phyloP scores from a whole-genome alignment of 2,797 vertebrate genomes.

The Myotis vivesi region DNA sequence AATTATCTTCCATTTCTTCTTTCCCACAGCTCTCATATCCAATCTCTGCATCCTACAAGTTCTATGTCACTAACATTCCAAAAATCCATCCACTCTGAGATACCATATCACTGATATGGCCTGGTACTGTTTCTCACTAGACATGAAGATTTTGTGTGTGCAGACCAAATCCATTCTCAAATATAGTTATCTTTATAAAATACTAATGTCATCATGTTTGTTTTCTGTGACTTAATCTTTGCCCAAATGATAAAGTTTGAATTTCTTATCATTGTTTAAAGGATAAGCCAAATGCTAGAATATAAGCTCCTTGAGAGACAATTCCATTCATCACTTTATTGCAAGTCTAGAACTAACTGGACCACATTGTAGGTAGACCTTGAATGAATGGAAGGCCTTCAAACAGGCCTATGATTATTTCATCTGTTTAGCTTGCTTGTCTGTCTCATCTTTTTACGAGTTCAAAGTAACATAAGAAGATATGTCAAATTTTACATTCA shows the following conservation, averaged over 20 bases:
- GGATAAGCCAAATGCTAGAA: slow-evolving; percentile 4
- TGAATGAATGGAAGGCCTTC: not conserved
- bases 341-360: not conserved
- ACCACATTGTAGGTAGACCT: not conserved
- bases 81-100: not conserved
- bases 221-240: slow-evolving; percentile 34
- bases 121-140: not conserved
- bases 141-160: not conserved
- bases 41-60: not conserved
- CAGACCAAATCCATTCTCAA: slow-evolving; percentile 13
- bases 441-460: not conserved
- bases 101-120: not conserved
- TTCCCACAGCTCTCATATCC: not conserved
- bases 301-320: not conserved
- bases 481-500: not conserved
- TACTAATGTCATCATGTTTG: not conserved
- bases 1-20: not conserved
- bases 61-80: not conserved
- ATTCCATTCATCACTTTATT: not conserved
- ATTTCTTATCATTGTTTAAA: slow-evolving; percentile 33
- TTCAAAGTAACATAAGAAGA: not conserved
- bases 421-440: not conserved
- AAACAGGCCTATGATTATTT: not conserved
- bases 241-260: not conserved
- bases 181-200: not conserved